phyloP scores from a whole-genome alignment of 2,888 invertebrate genomes.

The Unio pictorum region DNA sequence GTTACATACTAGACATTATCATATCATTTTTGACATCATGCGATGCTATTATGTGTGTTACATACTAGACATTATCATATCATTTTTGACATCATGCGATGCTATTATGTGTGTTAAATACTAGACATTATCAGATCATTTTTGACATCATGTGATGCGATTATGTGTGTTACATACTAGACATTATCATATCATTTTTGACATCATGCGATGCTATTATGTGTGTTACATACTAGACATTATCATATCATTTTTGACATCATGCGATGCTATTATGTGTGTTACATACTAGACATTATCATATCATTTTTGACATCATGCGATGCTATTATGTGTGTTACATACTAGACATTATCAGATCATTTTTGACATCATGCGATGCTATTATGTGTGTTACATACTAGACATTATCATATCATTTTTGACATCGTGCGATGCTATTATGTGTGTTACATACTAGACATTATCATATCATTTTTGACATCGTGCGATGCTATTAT shows the following conservation, averaged over 20 bases:
- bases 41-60: no score
- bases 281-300: background rate
- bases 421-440: no score
- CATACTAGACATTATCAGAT: background rate
- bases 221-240: background rate
- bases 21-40: background rate
- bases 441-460: no score
- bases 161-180: no score
- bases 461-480: background rate
- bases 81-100: background rate
- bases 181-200: background rate
- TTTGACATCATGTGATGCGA: no score
- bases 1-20: background rate
- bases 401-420: background rate
- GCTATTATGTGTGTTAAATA: no score
- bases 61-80: background rate
- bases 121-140: background rate
- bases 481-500: no score
- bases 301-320: background rate
- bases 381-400: no score
- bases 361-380: background rate
- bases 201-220: no score
- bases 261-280: no score
- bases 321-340: no score
- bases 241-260: background rate